Percentiles rank a stretch among this genome's conserved stretches.
Evolutionary conservation across 2,888 invertebrate species (phyloP).

Genomic region (Asteroscopus sphinx): DNA sequence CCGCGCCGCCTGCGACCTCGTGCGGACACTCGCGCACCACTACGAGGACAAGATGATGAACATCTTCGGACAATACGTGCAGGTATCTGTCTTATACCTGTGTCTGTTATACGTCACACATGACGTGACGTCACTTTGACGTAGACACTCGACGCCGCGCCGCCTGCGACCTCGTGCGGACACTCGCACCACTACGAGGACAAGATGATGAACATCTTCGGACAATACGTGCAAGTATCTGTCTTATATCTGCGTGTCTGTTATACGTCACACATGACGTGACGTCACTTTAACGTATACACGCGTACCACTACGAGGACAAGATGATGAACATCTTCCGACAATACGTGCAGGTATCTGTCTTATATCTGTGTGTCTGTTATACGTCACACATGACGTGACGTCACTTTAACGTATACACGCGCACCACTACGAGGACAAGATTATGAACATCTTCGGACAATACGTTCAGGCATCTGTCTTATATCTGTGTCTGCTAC

Average conservation of each 20-base stretch:
- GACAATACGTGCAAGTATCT: slow-evolving; percentile 94
- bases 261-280: no score
- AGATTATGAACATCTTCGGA: slow-evolving; percentile 96
- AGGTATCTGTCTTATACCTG: slow-evolving; percentile 83
- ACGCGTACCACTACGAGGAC: slow-evolving; percentile 92
- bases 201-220: slow-evolving; percentile 96
- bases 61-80: slow-evolving; percentile 96
- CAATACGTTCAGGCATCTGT: slow-evolving; percentile 93
- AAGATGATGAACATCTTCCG: slow-evolving; percentile 97
- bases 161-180: no score
- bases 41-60: slow-evolving; percentile 96
- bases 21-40: slow-evolving; percentile 96
- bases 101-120: no score
- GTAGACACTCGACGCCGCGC: no score
- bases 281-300: no score
- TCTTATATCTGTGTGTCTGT: background rate
- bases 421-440: slow-evolving; percentile 95
- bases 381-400: no score
- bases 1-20: slow-evolving; percentile 98
- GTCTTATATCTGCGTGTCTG: background rate
- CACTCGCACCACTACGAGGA: slow-evolving; percentile 92
- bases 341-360: slow-evolving; percentile 93
- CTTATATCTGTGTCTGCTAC: background rate
- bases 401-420: slow-evolving; percentile 91
- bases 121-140: no score